These are phyloP conservation scores for Anadara kagoshimensis DNA, from an alignment of 1,140 invertebrate genomes.

Conservation along the genomic window DNA sequence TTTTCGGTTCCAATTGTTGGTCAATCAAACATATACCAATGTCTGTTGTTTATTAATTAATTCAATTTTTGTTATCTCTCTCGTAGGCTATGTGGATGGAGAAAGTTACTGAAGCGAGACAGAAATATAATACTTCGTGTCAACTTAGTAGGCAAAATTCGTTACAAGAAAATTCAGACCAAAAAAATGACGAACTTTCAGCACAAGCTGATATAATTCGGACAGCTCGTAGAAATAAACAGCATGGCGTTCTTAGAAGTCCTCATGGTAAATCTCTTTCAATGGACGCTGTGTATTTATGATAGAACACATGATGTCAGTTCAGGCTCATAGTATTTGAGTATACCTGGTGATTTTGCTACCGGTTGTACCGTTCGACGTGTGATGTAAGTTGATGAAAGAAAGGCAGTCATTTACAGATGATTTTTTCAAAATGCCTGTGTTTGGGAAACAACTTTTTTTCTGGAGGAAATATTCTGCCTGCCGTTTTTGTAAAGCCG, in stretches of 20 bases:
- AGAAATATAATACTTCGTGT: neutral
- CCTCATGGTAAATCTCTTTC: constrained; percentile 22
- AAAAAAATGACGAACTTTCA: constrained; percentile 7
- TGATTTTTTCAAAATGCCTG: too few species aligned
- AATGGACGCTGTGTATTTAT: constrained; percentile 15
- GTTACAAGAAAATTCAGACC: neutral
- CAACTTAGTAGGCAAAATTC: neutral
- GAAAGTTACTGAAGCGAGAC: constrained; percentile 5
- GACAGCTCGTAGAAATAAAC: neutral
- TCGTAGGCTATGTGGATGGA: constrained; percentile 14
- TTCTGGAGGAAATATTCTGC: too few species aligned
- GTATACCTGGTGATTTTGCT: too few species aligned
- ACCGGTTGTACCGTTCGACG: too few species aligned
- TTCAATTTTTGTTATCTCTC: neutral
- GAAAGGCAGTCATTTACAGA: too few species aligned
- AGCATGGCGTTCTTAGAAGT: neutral
- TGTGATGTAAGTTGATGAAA: too few species aligned
- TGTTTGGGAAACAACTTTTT: too few species aligned
- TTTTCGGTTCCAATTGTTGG: too few species aligned
- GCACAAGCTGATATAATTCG: neutral
- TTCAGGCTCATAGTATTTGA: too few species aligned
- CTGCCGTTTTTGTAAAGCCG: too few species aligned
- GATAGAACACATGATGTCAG: neutral
- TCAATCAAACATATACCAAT: too few species aligned
- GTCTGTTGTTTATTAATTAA: too few species aligned